Percentiles rank a stretch among this genome's conserved stretches.
These are phyloP conservation scores for Melanargia galathea DNA, from an alignment of 2,888 invertebrate genomes.

Conservation along the genomic window DNA sequence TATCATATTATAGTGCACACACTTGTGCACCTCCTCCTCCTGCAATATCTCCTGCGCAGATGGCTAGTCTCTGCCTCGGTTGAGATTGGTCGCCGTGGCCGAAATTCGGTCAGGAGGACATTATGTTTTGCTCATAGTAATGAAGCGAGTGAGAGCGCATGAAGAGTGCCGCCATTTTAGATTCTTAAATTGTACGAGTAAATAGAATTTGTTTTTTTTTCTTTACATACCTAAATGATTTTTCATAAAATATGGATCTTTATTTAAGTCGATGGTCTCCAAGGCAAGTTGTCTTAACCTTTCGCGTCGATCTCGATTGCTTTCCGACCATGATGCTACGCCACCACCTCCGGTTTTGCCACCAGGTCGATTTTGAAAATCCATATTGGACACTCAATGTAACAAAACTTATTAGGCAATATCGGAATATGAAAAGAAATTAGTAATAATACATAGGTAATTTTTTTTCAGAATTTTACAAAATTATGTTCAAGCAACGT, in stretches of 20 bases:
- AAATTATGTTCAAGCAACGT: no score
- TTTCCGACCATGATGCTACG: slow-evolving; percentile 99
- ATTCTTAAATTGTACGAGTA: no score
- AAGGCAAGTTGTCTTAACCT: slow-evolving; percentile 96
- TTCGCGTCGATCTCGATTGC: slow-evolving; percentile 97
- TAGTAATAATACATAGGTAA: not conserved
- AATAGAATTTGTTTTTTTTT: not conserved
- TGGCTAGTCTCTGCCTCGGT: no score
- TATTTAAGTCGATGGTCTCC: slow-evolving; percentile 99
- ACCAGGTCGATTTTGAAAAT: slow-evolving; percentile 99
- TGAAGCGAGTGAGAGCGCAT: no score
- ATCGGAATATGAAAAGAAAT: not conserved
- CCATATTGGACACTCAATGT: slow-evolving; percentile 84
- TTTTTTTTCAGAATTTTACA: no score
- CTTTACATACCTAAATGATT: slow-evolving; percentile 91
- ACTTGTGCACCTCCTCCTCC: no score
- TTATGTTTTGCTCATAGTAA: no score
- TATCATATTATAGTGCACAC: no score
- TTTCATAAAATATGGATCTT: slow-evolving; percentile 99
- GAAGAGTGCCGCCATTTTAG: no score
- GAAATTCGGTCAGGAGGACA: no score
- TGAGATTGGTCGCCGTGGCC: no score
- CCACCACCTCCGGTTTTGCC: slow-evolving; percentile 99
- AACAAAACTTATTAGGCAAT: not conserved
- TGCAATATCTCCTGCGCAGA: no score